A percentile compares a stretch with the other conserved stretches of the same genome.
Conservation (phyloP, 2,888 invertebrate species). For the Venustoraphidia nigricollis region DNA sequence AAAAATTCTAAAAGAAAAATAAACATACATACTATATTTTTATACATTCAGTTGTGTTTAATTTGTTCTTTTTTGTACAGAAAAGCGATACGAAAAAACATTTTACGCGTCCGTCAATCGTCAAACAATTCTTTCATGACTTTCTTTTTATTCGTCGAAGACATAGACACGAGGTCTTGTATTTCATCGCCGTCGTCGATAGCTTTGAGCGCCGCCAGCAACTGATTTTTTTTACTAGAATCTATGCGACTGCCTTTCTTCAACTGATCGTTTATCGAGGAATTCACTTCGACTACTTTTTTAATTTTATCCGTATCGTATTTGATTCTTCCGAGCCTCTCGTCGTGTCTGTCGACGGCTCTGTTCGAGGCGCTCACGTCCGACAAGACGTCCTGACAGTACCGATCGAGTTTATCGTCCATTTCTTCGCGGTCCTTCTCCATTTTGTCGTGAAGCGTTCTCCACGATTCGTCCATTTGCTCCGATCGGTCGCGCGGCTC, state of each 20-base stretch:
- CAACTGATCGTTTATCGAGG: slow-evolving; percentile 3
- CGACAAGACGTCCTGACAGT: slow-evolving; percentile 18
- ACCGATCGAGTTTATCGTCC: slow-evolving; percentile 8
- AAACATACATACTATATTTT: background rate
- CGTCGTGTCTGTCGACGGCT: slow-evolving; percentile 33
- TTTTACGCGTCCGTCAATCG: background rate
- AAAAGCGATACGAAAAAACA: background rate
- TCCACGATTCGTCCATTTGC: slow-evolving; percentile 1
- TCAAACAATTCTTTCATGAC: slow-evolving; percentile 2
- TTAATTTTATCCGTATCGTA: slow-evolving; percentile 33
- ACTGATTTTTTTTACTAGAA: slow-evolving; percentile 33
- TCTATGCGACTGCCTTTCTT: slow-evolving; percentile 2
- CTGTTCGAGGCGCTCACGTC: slow-evolving; percentile 18
- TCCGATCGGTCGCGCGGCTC: background rate
- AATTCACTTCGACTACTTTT: slow-evolving; percentile 27
- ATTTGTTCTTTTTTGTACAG: background rate
- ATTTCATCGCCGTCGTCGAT: slow-evolving; percentile 36
- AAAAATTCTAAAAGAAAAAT: background rate
- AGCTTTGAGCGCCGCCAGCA: slow-evolving; percentile 44
- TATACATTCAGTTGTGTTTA: background rate
- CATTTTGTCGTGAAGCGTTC: background rate
- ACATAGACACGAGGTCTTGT: background rate
- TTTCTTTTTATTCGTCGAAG: background rate
- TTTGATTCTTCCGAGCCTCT: slow-evolving; percentile 29
- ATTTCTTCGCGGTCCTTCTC: background rate